A percentile compares a stretch with the other conserved stretches of the same genome.
phyloP scores from a whole-genome alignment of 2,113 vertebrate genomes.

The Arenaria interpres region DNA sequence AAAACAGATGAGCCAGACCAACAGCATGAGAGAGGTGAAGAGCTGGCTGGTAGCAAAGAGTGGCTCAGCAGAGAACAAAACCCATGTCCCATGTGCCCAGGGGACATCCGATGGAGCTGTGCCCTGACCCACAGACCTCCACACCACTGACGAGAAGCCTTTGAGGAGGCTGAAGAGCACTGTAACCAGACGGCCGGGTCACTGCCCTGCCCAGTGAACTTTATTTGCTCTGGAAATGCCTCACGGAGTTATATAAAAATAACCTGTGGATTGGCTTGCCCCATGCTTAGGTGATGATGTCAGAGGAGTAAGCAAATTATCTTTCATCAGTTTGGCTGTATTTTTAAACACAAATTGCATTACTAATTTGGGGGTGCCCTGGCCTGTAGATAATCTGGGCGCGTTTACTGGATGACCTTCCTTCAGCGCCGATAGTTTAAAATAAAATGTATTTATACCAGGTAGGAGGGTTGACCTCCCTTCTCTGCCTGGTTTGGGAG shows the following conservation, averaged over 20 bases:
- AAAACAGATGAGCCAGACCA: background rate
- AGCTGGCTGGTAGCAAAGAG: accelerated
- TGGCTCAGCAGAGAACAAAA: background rate
- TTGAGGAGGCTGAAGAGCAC: background rate
- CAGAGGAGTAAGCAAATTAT: constrained; percentile 49
- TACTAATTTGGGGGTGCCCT: constrained; percentile 66
- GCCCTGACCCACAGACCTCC: background rate
- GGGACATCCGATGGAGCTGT: background rate
- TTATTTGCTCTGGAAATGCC: constrained; percentile 55
- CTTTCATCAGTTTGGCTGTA: constrained; percentile 62
- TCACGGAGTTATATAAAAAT: constrained; percentile 25
- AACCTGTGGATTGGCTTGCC: constrained; percentile 36
- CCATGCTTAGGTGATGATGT: constrained; percentile 56
- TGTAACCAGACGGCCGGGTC: background rate
- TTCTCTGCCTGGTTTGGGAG: background rate
- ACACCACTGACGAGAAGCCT: background rate
- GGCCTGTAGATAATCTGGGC: constrained; percentile 47
- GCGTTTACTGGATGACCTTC: constrained; percentile 58
- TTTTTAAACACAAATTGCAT: constrained; percentile 67
- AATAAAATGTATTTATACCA: constrained; percentile 63
- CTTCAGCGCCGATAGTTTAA: constrained; percentile 34
- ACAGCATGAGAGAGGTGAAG: background rate
- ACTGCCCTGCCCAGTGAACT: constrained; percentile 37
- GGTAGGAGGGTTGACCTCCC: background rate
- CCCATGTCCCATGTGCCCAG: accelerated